These are phyloP conservation scores for Gymnoscopelus microlampas DNA, from an alignment of 2,797 vertebrate genomes.

Conservation along the genomic window DNA sequence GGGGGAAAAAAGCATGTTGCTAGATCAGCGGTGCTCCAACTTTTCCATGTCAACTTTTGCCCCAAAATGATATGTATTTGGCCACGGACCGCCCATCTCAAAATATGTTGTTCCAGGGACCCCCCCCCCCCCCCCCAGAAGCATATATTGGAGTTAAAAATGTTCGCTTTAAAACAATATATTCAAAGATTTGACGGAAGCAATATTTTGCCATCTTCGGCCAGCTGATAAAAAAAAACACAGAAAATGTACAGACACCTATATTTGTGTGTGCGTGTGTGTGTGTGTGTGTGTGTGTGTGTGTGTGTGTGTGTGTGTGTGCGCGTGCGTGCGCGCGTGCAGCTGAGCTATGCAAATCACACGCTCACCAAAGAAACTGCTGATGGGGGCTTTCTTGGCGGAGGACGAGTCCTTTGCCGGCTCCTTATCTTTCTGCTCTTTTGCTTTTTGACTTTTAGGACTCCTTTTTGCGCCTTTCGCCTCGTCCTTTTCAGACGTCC, in stretches of 20 bases:
- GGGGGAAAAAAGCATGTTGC: too few relatives aligned
- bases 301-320: neutral
- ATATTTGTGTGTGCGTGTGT: slow-evolving; percentile 1
- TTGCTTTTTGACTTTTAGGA: slow-evolving; percentile 57
- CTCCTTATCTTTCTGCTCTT: slow-evolving; percentile 69
- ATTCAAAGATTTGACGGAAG: too few relatives aligned
- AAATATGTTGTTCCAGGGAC: too few relatives aligned
- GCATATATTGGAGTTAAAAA: too few relatives aligned
- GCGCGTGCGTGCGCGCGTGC: too few relatives aligned
- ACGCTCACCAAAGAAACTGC: slow-evolving; percentile 88
- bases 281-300: too few relatives aligned
- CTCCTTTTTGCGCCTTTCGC: slow-evolving; percentile 37
- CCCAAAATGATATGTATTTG: too few relatives aligned
- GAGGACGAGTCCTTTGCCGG: slow-evolving; percentile 15
- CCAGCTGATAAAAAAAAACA: slow-evolving; percentile 60
- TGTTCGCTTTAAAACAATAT: too few relatives aligned
- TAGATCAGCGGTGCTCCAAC: too few relatives aligned
- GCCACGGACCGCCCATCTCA: too few relatives aligned
- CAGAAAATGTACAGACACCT: slow-evolving; percentile 43
- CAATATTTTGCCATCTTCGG: slow-evolving; percentile 35
- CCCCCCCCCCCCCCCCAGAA: too few relatives aligned
- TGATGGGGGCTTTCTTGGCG: slow-evolving; percentile 77
- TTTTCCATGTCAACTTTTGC: too few relatives aligned
- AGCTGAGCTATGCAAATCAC: slow-evolving; percentile 57
- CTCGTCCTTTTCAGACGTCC: slow-evolving; percentile 53